These are phyloP conservation scores for Manacus vitellinus DNA, from an alignment of 2,113 vertebrate genomes.

Conservation along the genomic window DNA sequence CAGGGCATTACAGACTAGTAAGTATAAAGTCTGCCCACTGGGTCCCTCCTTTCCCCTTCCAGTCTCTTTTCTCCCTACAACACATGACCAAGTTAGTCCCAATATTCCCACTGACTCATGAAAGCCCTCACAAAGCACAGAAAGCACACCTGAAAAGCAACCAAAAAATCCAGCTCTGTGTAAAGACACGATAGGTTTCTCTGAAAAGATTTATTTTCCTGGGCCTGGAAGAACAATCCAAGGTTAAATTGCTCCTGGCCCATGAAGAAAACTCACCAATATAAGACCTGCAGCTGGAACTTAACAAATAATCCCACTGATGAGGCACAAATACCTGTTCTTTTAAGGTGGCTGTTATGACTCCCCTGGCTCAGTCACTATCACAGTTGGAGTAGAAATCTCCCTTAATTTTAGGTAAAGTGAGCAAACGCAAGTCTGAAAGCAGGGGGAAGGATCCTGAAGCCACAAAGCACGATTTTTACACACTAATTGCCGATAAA, in stretches of 20 bases:
- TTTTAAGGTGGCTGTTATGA: background rate
- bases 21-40: background rate
- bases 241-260: background rate
- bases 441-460: background rate
- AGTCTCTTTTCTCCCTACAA: background rate
- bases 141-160: background rate
- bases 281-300: background rate
- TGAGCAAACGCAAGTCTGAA: background rate
- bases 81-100: accelerated
- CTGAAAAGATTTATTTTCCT: background rate
- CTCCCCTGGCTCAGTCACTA: background rate
- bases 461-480: background rate
- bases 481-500: background rate
- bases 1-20: background rate
- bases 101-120: background rate
- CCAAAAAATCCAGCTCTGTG: background rate
- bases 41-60: background rate
- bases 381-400: background rate
- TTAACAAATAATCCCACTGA: background rate
- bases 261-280: background rate
- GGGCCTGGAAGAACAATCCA: background rate
- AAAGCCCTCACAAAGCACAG: background rate
- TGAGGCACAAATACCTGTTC: background rate
- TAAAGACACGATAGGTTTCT: background rate
- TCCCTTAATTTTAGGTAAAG: background rate